Evolutionary conservation across 2,797 vertebrate genomes (phyloP).

Genomic region (Artibeus lituratus): DNA sequence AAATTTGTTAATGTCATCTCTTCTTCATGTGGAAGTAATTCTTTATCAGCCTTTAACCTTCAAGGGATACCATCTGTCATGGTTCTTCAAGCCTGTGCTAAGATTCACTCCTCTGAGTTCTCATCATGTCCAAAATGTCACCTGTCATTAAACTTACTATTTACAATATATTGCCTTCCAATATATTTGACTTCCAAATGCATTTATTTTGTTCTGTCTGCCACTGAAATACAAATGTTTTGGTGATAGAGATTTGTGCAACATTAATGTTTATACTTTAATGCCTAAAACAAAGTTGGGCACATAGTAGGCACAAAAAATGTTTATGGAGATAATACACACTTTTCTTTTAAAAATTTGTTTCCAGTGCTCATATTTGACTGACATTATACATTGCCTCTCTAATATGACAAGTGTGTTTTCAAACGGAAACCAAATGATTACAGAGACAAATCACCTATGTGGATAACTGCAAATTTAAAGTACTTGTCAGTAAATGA

Average conservation of each 20-base stretch:
- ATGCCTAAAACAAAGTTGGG: neutral
- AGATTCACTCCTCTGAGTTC: neutral
- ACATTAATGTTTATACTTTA: neutral
- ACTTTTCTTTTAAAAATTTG: neutral
- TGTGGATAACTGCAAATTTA: constrained; percentile 40
- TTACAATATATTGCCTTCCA: neutral
- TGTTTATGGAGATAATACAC: neutral
- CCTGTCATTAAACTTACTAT: neutral
- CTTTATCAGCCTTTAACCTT: neutral
- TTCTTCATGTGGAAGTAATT: neutral
- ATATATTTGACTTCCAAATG: neutral
- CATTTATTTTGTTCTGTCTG: neutral
- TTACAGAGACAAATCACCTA: constrained; percentile 40
- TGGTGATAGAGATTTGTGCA: neutral
- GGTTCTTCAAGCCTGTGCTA: neutral
- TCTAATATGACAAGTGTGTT: neutral
- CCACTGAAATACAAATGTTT: neutral
- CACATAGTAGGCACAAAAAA: constrained; percentile 23
- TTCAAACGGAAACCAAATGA: constrained; percentile 19
- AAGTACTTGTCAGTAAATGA: constrained; percentile 50
- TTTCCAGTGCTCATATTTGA: neutral
- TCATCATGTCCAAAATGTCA: neutral
- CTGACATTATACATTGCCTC: neutral
- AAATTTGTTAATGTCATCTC: neutral
- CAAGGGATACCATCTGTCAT: neutral